These are phyloP conservation scores for Barbus barbus DNA, from an alignment of 2,113 vertebrate genomes.

Conservation along the genomic window DNA sequence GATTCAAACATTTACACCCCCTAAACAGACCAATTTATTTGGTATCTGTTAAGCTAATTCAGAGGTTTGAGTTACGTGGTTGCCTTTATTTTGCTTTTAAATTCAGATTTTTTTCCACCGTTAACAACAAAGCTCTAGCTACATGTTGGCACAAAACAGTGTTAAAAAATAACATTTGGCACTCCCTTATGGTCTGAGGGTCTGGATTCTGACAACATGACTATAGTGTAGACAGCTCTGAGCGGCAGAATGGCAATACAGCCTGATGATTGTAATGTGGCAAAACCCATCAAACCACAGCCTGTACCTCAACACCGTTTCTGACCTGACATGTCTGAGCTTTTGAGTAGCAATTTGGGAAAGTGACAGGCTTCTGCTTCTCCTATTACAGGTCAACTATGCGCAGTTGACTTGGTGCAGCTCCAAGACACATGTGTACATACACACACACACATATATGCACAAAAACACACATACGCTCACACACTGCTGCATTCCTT, in stretches of 20 bases:
- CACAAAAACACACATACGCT: not conserved
- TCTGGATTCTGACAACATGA: not conserved
- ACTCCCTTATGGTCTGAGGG: not conserved
- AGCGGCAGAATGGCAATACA: not conserved
- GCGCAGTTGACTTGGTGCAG: conserved; percentile 38
- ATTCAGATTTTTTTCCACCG: not conserved
- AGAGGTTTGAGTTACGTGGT: not conserved
- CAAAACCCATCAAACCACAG: conserved; percentile 42
- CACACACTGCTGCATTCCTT: conserved; percentile 26
- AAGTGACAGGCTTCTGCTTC: conserved; percentile 36
- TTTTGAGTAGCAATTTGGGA: conserved; percentile 43
- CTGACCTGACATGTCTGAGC: conserved; percentile 42
- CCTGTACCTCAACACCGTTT: conserved; percentile 36
- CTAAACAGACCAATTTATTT: not conserved
- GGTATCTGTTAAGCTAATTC: not conserved
- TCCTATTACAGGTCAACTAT: conserved; percentile 41
- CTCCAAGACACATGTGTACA: conserved; percentile 20
- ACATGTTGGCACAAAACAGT: not conserved
- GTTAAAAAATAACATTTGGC: not conserved
- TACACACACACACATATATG: not conserved
- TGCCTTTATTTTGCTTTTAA: not conserved
- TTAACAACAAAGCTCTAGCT: not conserved
- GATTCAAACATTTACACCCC: not conserved
- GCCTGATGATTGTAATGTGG: conserved; percentile 29
- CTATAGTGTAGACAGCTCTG: conserved; percentile 3